phyloP scores from a whole-genome alignment of 1,140 invertebrate genomes.

The Polyergus mexicanus region DNA sequence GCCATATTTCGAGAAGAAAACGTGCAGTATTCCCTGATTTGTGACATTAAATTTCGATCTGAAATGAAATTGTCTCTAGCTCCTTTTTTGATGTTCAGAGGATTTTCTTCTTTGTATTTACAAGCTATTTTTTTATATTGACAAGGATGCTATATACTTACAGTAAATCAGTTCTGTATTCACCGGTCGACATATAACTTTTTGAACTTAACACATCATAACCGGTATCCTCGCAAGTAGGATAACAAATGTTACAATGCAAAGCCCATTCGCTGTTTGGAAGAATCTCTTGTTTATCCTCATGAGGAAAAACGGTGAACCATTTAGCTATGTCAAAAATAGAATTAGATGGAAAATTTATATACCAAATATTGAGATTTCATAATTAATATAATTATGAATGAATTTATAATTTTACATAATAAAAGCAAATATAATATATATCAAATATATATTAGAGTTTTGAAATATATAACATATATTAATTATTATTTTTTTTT shows the following conservation, averaged over 20 bases:
- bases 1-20: slow-evolving; percentile 79
- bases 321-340: slow-evolving; percentile 65
- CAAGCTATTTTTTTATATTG: not conserved
- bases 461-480: not conserved
- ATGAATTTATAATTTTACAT: not conserved
- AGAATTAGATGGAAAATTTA: not conserved
- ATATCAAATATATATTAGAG: not conserved
- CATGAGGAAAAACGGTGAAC: slow-evolving; percentile 71
- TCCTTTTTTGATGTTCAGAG: not conserved
- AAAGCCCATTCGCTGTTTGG: slow-evolving; percentile 43
- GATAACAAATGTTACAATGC: slow-evolving; percentile 74
- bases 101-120: not conserved
- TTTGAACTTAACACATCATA: slow-evolving; percentile 68
- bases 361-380: not conserved
- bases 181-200: slow-evolving; percentile 5
- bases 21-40: slow-evolving; percentile 78
- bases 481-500: not conserved
- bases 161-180: slow-evolving; percentile 66
- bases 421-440: not conserved
- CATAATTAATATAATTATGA: not conserved
- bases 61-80: not conserved
- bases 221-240: slow-evolving; percentile 71
- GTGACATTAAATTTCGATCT: not conserved
- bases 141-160: slow-evolving; percentile 52
- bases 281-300: not conserved